A percentile compares a stretch with the other conserved stretches of the same genome.
Evolutionary conservation across 2,888 invertebrate species (phyloP).

Genomic region (Leptinotarsa haldemani): DNA sequence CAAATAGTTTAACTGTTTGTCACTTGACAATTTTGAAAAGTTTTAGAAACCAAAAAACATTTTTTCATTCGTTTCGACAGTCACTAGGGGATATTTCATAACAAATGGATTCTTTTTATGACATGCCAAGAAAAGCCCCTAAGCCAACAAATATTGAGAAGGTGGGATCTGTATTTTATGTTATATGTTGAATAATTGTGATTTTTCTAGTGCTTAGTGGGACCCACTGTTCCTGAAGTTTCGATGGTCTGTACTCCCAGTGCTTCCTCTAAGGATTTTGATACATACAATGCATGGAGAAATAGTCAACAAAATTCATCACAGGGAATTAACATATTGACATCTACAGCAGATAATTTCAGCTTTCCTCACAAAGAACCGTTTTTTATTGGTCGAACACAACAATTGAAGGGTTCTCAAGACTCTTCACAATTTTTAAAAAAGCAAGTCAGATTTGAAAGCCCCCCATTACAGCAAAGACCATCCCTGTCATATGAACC

Average conservation of each 20-base stretch:
- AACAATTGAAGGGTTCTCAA: slow-evolving; percentile 26
- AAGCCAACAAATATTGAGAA: slow-evolving; percentile 52
- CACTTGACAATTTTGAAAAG: slow-evolving; percentile 2
- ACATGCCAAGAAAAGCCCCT: slow-evolving; percentile 59
- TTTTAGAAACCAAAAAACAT: background rate
- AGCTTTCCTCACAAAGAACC: background rate
- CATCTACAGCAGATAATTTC: background rate
- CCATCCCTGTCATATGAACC: slow-evolving; percentile 38
- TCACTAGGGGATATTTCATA: background rate
- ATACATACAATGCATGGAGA: slow-evolving; percentile 56
- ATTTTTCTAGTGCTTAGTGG: background rate
- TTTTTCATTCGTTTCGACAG: no score
- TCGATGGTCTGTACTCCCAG: slow-evolving; percentile 55
- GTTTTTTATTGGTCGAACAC: background rate
- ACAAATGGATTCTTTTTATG: slow-evolving; percentile 63
- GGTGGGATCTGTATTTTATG: slow-evolving; percentile 43
- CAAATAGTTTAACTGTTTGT: no score
- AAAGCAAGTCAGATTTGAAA: slow-evolving; percentile 63
- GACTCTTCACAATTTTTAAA: slow-evolving; percentile 46
- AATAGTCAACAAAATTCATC: slow-evolving; percentile 39
- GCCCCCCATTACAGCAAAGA: slow-evolving; percentile 47
- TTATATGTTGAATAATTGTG: background rate
- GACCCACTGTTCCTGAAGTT: slow-evolving; percentile 61
- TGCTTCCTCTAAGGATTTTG: slow-evolving; percentile 30
- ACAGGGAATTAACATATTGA: slow-evolving; percentile 1